Evolutionary conservation across 2,113 vertebrate species (phyloP).

Genomic region (Lates calcarifer): DNA sequence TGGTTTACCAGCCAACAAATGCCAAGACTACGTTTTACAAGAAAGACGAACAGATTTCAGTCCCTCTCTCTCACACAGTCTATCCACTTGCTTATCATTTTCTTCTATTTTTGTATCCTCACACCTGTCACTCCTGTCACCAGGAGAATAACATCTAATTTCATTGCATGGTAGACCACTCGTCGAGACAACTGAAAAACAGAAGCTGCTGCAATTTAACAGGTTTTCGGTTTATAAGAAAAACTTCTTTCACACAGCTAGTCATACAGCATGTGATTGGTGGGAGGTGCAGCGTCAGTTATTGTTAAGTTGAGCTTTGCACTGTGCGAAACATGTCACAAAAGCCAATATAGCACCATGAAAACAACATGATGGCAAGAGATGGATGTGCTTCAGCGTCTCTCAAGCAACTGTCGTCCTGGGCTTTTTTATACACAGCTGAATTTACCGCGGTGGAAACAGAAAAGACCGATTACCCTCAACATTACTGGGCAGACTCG

Average conservation of each 20-base stretch:
- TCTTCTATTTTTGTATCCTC: background rate
- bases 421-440: too few species aligned
- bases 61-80: too few species aligned
- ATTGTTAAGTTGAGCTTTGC: background rate
- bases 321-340: background rate
- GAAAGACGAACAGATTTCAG: background rate
- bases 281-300: background rate
- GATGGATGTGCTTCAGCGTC: background rate
- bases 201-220: background rate
- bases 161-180: background rate
- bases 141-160: too few species aligned
- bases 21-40: background rate
- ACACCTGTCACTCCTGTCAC: conserved; percentile 1
- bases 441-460: too few species aligned
- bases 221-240: background rate
- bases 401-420: too few species aligned
- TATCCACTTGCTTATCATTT: background rate
- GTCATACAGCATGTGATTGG: too few species aligned
- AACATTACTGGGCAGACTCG: too few species aligned
- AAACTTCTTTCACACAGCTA: background rate
- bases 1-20: background rate
- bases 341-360: background rate
- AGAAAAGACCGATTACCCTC: too few species aligned
- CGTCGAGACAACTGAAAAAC: background rate
- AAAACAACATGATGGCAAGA: background rate